These are phyloP conservation scores for Seriola quinqueradiata DNA, from an alignment of 2,113 vertebrate species.

Conservation along the genomic window DNA sequence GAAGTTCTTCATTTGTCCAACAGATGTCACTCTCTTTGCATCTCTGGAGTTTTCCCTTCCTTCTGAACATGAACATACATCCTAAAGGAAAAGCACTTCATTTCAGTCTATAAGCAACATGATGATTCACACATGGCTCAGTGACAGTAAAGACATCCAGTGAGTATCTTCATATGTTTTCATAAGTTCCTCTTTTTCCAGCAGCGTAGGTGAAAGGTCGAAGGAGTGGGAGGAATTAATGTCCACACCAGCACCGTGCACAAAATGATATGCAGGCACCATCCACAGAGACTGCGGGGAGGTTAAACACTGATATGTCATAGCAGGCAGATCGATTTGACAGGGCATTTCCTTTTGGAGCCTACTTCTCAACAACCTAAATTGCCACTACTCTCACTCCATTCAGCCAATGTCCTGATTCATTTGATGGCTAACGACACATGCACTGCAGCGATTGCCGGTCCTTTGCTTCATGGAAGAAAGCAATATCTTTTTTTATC, in stretches of 20 bases:
- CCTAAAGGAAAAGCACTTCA: background rate
- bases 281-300: slow-evolving; percentile 31
- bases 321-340: slow-evolving; percentile 44
- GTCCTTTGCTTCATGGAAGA: slow-evolving; percentile 26
- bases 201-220: slow-evolving; percentile 39
- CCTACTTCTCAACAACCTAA: slow-evolving; percentile 13
- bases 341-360: slow-evolving; percentile 41
- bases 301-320: slow-evolving; percentile 58
- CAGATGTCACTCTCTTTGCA: slow-evolving; percentile 54
- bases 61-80: slow-evolving; percentile 3
- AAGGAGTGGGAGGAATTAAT: slow-evolving; percentile 32
- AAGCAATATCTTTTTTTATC: slow-evolving; percentile 51
- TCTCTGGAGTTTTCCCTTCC: background rate
- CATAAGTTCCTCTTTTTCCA: background rate
- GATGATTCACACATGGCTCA: background rate
- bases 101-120: background rate
- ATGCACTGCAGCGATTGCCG: slow-evolving; percentile 26
- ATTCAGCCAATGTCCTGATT: slow-evolving; percentile 50
- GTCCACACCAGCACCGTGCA: slow-evolving; percentile 18
- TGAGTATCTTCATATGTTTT: background rate
- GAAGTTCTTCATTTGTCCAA: slow-evolving; percentile 36
- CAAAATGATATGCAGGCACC: slow-evolving; percentile 39
- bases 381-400: slow-evolving; percentile 26
- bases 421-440: slow-evolving; percentile 58
- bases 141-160: background rate